Base-by-base conservation (phyloP, 2,888 invertebrate species). In the Smittia aterrima region DNA sequence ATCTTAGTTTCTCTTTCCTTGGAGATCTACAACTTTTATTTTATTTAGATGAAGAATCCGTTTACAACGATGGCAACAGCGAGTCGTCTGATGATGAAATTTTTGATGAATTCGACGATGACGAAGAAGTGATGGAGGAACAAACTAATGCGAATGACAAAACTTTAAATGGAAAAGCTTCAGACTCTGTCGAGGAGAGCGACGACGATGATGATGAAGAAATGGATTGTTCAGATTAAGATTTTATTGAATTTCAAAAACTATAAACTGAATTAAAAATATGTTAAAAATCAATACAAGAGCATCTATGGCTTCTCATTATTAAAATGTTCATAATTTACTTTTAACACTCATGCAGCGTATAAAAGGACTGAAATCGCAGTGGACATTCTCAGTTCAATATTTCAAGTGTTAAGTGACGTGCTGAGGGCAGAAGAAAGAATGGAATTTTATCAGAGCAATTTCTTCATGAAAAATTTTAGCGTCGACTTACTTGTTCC, bases 71-170 rank as follows among this genome's bases (percentile, higher is more conserved):
- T 62, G 62, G 7, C 18, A 62, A 41, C 7, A 72, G 72, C 32
- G 25, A 38, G 13, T 62, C 72, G 38, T 54, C 47, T 6, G 53
- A 72, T 40, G 62, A 72, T 20, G 58, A 58, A 11, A 41, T 58
- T 18, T 62, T 54, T 16, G 62, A 72, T 40, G 72, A 32, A 4
- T 72, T 72, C 58, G 72, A 72, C 2, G 72, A 72, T 22, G 72
- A 72, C 4, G 72, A 72, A 7, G 40, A 62, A 13, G 53, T 27
- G 11, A 13, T 9, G 16, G 25, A 68, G n/a, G 53, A 24, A 25
- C 25, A 24, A 18, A 13, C 9, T 24, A 24, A 20, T 20, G 18
- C 25, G 3, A 70, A 53, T 41, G 70, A 38, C n/a, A 1, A 13
- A n/a, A 53, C 6, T 1, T 20, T 47, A 3, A 68, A 47, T 47